Percentiles rank a stretch among this genome's conserved stretches.
These are phyloP conservation scores for crab-eating macaque (Macaca fascicularis) DNA, from an alignment of 2,113 vertebrate species.

Conservation along the genomic window DNA sequence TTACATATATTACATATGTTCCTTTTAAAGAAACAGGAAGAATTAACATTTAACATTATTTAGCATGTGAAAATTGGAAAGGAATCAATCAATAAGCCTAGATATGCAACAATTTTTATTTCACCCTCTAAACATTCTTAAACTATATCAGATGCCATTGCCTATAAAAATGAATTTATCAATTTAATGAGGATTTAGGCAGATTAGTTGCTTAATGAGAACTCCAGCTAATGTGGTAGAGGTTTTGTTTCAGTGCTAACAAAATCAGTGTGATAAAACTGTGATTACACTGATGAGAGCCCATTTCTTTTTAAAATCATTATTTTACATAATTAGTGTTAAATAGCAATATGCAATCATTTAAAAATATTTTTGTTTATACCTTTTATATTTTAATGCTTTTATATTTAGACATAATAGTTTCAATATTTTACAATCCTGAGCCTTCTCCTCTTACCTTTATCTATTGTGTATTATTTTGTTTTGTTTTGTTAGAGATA, in stretches of 20 bases:
- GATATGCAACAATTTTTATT: constrained; percentile 39
- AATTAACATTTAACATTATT: neutral
- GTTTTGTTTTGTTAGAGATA: too few species aligned
- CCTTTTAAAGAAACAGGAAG: constrained; percentile 7
- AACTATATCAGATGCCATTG: constrained; percentile 88
- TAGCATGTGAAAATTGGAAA: constrained; percentile 46
- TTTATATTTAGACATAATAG: neutral
- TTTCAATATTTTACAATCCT: neutral
- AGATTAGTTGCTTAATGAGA: constrained; percentile 87
- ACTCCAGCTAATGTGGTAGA: constrained; percentile 83
- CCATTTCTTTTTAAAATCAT: constrained; percentile 76
- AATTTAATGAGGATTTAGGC: constrained; percentile 91
- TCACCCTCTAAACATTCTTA: constrained; percentile 72
- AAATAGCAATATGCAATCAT: constrained; percentile 77
- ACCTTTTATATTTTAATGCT: neutral
- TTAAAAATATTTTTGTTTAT: constrained; percentile 42
- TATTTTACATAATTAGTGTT: constrained; percentile 88
- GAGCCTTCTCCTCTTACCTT: neutral
- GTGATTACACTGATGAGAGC: constrained; percentile 78
- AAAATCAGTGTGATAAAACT: constrained; percentile 86
- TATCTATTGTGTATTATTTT: neutral
- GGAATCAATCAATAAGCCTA: constrained; percentile 67
- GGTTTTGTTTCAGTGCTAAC: constrained; percentile 88
- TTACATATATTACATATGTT: neutral
- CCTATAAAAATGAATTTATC: constrained; percentile 94